Conservation (phyloP, 2,797 vertebrate species). For the Poeciliopsis turneri region DNA sequence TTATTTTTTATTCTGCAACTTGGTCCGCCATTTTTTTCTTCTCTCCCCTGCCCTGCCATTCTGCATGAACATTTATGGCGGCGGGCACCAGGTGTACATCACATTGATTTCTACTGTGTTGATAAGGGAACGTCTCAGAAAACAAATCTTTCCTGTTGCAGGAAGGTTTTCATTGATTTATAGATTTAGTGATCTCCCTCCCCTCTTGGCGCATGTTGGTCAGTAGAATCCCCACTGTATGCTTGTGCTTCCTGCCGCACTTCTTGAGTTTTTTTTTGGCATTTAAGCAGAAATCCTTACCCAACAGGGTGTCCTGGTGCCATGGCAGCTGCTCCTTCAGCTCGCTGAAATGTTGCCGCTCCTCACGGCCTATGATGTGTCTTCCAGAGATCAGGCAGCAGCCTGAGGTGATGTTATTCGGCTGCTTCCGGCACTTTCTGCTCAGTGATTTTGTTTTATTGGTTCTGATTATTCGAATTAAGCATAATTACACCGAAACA, state of each 20-base stretch:
- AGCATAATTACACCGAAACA: not conserved
- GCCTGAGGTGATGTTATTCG: not conserved
- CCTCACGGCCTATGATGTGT: not conserved
- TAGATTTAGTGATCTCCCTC: slow-evolving; percentile 28
- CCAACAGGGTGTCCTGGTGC: not conserved
- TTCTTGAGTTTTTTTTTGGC: slow-evolving; percentile 6
- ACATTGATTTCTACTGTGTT: slow-evolving; percentile 50
- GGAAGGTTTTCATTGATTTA: slow-evolving; percentile 40
- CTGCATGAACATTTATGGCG: slow-evolving; percentile 7
- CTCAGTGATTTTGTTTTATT: not conserved
- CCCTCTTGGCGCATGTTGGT: slow-evolving; percentile 5
- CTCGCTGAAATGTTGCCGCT: slow-evolving; percentile 4
- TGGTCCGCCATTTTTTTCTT: no score
- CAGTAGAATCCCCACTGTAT: slow-evolving; percentile 37
- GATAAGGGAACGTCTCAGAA: slow-evolving; percentile 27
- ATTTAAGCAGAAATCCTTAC: slow-evolving; percentile 11
- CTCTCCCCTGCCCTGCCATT: no score
- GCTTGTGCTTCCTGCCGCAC: not conserved
- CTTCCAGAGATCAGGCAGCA: not conserved
- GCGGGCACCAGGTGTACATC: slow-evolving; percentile 25
- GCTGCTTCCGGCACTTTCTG: not conserved
- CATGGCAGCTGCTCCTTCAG: not conserved
- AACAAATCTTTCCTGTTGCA: slow-evolving; percentile 30
- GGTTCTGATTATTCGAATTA: slow-evolving; percentile 2
- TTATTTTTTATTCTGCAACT: no score